Conservation (phyloP, 2,797 vertebrate species). For the Holocentrus rufus region DNA sequence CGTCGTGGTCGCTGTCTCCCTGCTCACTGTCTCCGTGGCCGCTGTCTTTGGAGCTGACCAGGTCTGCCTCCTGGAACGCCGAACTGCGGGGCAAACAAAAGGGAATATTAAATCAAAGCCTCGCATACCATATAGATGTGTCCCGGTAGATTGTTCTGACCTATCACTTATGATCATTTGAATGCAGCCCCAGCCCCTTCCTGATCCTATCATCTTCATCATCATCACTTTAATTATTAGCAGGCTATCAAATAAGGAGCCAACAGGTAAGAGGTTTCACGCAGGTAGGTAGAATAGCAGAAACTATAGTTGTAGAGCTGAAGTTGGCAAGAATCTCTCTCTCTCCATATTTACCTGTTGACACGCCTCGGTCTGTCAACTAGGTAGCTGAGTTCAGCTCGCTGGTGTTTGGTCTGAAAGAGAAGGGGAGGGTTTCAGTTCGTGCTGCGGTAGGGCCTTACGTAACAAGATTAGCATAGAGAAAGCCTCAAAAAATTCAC, state of each 20-base stretch:
- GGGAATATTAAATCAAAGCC: background rate
- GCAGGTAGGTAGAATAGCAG: background rate
- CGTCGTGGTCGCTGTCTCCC: constrained; percentile 98
- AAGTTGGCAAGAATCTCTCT: too few relatives aligned
- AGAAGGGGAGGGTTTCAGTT: constrained; percentile 23
- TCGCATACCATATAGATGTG: background rate
- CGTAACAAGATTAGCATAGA: constrained; percentile 21
- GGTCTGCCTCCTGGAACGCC: constrained; percentile 98
- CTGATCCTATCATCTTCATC: background rate
- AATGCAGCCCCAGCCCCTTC: background rate
- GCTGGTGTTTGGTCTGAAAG: constrained; percentile 95
- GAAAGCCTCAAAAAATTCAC: background rate
- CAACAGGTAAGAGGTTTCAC: background rate
- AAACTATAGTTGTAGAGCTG: background rate
- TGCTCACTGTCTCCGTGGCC: constrained; percentile 99
- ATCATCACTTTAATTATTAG: constrained; percentile 11
- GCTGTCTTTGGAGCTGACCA: constrained; percentile 99
- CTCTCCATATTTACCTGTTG: constrained; percentile 88
- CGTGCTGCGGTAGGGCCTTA: background rate
- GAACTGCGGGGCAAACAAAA: constrained; percentile 81
- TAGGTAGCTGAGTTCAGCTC: constrained; percentile 97
- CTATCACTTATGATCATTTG: background rate
- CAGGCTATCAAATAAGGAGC: background rate
- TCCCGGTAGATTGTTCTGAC: background rate
- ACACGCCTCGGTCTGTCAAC: constrained; percentile 98